These are phyloP conservation scores for Cynoglossus semilaevis DNA, from an alignment of 2,113 vertebrate species.

Conservation along the genomic window DNA sequence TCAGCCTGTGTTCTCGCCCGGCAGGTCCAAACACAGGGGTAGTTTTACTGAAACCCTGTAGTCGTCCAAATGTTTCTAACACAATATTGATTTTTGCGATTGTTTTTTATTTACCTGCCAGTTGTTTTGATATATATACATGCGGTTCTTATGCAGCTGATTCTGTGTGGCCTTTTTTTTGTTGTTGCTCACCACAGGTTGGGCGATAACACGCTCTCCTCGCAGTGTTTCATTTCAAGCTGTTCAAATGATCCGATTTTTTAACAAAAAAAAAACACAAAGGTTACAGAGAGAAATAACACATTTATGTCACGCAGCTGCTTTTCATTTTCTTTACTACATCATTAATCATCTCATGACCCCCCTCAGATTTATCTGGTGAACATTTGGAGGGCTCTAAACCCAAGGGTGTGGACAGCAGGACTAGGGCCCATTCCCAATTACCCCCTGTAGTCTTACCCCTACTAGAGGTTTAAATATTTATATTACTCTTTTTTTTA, in stretches of 20 bases:
- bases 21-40: no score
- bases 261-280: background rate
- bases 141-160: background rate
- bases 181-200: background rate
- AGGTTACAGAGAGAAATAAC: background rate
- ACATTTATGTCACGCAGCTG: background rate
- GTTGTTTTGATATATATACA: background rate
- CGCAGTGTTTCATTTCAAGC: background rate
- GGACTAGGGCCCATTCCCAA: background rate
- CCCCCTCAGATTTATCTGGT: slow-evolving; percentile 1
- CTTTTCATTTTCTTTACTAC: background rate
- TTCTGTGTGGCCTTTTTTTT: background rate
- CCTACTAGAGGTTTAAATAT: background rate
- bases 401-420: background rate
- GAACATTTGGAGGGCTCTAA: background rate
- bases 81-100: background rate
- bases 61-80: background rate
- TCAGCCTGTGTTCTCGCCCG: no score
- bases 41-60: background rate
- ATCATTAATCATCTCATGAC: background rate
- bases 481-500: background rate
- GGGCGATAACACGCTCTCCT: background rate
- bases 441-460: background rate
- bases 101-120: background rate
- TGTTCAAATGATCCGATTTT: background rate